A percentile compares a stretch with the other conserved stretches of the same genome.
phyloP scores from a whole-genome alignment of 2,888 invertebrate species.

The Cartodere bifasciata region DNA sequence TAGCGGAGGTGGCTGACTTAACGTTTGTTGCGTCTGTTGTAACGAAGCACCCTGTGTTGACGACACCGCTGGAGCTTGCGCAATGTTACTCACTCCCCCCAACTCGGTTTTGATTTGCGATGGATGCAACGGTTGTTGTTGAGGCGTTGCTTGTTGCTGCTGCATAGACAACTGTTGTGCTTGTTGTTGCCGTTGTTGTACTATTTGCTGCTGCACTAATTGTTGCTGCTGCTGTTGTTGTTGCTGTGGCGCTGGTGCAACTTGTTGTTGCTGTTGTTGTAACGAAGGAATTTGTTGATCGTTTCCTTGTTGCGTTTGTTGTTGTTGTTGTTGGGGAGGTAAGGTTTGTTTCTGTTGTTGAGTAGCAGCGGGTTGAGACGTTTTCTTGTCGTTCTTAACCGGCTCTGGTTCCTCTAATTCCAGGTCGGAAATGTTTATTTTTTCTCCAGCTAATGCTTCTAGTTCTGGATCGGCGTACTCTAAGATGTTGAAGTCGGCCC shows the following conservation, averaged over 20 bases:
- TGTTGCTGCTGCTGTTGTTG: conserved; percentile 14
- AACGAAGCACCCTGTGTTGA: too few relatives aligned
- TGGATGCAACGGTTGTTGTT: conserved; percentile 7
- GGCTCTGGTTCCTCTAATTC: conserved; percentile 70
- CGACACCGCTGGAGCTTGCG: conserved; percentile 13
- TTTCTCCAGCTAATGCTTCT: conserved; percentile 65
- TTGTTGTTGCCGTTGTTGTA: conserved; percentile 1
- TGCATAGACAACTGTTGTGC: too few relatives aligned
- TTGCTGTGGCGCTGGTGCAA: conserved; percentile 8
- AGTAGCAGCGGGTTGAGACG: conserved; percentile 10
- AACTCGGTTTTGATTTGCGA: conserved; percentile 10
- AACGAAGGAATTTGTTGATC: not conserved
- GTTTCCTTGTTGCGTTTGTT: conserved; percentile 10
- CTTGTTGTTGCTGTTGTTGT: not conserved
- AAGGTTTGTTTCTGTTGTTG: conserved; percentile 2
- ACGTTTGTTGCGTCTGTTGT: too few relatives aligned
- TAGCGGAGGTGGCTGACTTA: conserved; percentile 17
- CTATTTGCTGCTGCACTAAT: conserved; percentile 9
- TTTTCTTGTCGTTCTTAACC: conserved; percentile 49
- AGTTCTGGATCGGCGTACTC: conserved; percentile 93
- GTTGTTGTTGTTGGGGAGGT: conserved; percentile 14
- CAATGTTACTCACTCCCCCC: too few relatives aligned
- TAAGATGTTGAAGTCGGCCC: conserved; percentile 87
- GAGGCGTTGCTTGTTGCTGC: conserved; percentile 11
- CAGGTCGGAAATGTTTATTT: conserved; percentile 73